Base-by-base conservation (phyloP, 2,113 vertebrate species). In the Microcebus ravelobensis region DNA sequence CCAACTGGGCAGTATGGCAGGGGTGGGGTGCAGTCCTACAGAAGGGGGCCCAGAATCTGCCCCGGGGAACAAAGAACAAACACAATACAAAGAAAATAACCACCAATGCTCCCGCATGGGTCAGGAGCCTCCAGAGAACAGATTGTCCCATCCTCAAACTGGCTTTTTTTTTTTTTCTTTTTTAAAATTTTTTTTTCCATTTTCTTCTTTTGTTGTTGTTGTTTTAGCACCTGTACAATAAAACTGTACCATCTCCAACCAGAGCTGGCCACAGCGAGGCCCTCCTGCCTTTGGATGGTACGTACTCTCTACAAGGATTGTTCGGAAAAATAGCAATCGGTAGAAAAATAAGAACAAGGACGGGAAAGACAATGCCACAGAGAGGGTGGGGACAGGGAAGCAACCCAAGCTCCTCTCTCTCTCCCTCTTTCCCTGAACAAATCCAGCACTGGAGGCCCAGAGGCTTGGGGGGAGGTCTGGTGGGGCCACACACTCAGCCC, bases 211-310 rank as follows among this genome's bases (percentile, higher is more conserved):
- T 97, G 80, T 98, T 97, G 97, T 97, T 96, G 94, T 98, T 98
- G 99, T 98, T 98, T 98, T 99, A 99, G 99, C 99, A 99, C 99
- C 99, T 99, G 99, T 99, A 99, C 99, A 99, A 99, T 99, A 99
- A 99, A 99, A 99, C 99, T 99, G 99, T 99, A 99, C 99, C 98
- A 98, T 97, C 98, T 97, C 97, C 97, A 74, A 80, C 83, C 92
- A 89, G 95, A 97, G 97, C 95, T 39, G 74, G 89, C 83, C 88
- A 84, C 83, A 52, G 96, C 10, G 1, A 95, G 95, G 95, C 98
- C 84, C 3, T 68, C 74, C 93, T 85, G 90, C 95, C 52, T 42
- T 93, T 90, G 31, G 15, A 96, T 55, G 55, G 96, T 85, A 92
- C 92, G 87, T 83, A 89, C 96, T 93, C 91, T 97, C 36, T 97